Conservation (phyloP, 1,140 invertebrate genomes). For the Calycopis cecrops region DNA sequence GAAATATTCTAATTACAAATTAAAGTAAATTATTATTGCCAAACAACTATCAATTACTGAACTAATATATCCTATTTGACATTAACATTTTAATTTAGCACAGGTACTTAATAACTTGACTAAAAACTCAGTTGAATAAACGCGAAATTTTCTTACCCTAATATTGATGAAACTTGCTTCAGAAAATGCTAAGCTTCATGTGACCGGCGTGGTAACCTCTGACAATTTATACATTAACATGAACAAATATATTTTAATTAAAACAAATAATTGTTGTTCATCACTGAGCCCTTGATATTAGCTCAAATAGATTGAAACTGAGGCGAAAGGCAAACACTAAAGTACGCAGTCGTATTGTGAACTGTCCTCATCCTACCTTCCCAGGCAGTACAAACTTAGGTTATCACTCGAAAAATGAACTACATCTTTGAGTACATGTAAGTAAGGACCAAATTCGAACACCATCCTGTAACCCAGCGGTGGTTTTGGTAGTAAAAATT, state of each 20-base stretch:
- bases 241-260: slow-evolving; percentile 2
- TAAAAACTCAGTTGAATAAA: too few relatives aligned
- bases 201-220: too few relatives aligned
- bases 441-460: slow-evolving; percentile 30
- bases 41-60: too few relatives aligned
- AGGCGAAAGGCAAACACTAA: slow-evolving; percentile 46
- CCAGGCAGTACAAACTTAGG: slow-evolving; percentile 40
- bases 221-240: too few relatives aligned
- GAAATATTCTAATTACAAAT: too few relatives aligned
- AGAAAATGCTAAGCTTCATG: too few relatives aligned
- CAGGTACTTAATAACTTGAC: too few relatives aligned
- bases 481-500: slow-evolving; percentile 58
- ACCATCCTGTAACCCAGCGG: slow-evolving; percentile 14
- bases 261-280: slow-evolving; percentile 13
- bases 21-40: too few relatives aligned
- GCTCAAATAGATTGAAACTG: slow-evolving; percentile 45
- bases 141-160: too few relatives aligned
- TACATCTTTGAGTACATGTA: slow-evolving; percentile 30
- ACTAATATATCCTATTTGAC: too few relatives aligned
- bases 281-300: slow-evolving; percentile 40
- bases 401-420: slow-evolving; percentile 23
- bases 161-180: too few relatives aligned
- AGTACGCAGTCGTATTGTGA: slow-evolving; percentile 53
- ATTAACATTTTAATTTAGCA: too few relatives aligned
- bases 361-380: slow-evolving; percentile 54